These are phyloP conservation scores for Cheirogaleus medius DNA, from an alignment of 2,113 vertebrate species.

Conservation along the genomic window DNA sequence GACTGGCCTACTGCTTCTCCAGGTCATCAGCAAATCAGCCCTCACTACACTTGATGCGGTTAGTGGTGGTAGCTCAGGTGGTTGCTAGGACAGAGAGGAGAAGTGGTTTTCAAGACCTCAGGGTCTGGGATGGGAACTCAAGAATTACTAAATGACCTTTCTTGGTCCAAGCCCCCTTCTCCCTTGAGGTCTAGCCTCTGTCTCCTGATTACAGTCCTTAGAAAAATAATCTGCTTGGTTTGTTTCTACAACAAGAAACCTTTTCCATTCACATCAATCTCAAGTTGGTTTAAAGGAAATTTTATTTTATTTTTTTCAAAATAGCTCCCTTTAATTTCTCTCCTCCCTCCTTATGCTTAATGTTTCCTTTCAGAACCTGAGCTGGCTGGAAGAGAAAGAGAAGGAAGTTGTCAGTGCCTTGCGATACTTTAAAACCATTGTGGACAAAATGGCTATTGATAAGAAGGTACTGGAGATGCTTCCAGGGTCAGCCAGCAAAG, in stretches of 20 bases:
- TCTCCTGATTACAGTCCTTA: not conserved
- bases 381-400: conserved; percentile 95
- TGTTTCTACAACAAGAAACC: not conserved
- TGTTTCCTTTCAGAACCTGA: conserved; percentile 89
- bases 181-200: not conserved
- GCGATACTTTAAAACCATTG: conserved; percentile 98
- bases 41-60: accelerated
- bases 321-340: conserved; percentile 19
- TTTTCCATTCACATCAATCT: not conserved
- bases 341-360: conserved; percentile 45
- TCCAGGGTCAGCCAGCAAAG: conserved; percentile 96
- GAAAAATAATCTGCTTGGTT: not conserved
- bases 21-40: not conserved
- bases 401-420: conserved; percentile 98
- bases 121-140: not conserved
- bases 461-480: conserved; percentile 98
- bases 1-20: not conserved
- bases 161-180: not conserved
- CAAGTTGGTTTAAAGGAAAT: not conserved
- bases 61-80: not conserved
- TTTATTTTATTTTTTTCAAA: not conserved
- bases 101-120: not conserved
- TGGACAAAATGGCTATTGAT: conserved; percentile 98
- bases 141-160: not conserved
- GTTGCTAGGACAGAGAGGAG: not conserved